A percentile compares a stretch with the other conserved stretches of the same genome.
These are phyloP conservation scores for Drosophila baimaii DNA, from an alignment of 1,140 invertebrate genomes.

Conservation along the genomic window DNA sequence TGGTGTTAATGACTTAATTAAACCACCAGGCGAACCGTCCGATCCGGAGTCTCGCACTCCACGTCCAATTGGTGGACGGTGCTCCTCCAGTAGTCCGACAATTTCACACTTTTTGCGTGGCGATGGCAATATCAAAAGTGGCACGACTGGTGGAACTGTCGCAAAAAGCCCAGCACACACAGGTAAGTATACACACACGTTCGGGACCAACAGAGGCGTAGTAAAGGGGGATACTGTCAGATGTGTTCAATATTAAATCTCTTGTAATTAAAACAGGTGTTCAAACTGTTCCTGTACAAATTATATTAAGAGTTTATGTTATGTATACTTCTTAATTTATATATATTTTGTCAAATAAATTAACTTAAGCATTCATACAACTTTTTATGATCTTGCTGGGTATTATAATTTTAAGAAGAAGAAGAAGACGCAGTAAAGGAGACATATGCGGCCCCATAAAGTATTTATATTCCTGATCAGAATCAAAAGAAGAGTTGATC, in stretches of 20 bases:
- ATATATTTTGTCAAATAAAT: too few species aligned
- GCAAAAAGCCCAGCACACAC: constrained; percentile 34
- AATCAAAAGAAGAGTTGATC: too few species aligned
- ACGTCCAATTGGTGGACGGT: constrained; percentile 14
- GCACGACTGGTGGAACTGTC: constrained; percentile 55
- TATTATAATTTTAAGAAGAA: too few species aligned
- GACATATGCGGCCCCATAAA: too few species aligned
- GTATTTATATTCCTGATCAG: too few species aligned
- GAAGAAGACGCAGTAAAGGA: too few species aligned
- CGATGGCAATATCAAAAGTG: constrained; percentile 61
- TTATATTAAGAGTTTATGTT: neutral
- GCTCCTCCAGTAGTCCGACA: constrained; percentile 69
- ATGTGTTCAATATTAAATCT: neutral
- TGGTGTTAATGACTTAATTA: constrained; percentile 84
- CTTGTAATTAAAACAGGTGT: neutral
- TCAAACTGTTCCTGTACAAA: neutral
- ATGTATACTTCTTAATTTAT: neutral
- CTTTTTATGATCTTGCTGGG: too few species aligned
- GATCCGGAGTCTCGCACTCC: constrained; percentile 31
- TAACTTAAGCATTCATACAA: too few species aligned
- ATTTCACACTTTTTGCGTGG: constrained; percentile 81
- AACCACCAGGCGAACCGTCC: constrained; percentile 58
- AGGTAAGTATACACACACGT: constrained; percentile 19
- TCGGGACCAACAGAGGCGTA: neutral
- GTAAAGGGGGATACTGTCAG: neutral